phyloP scores from a whole-genome alignment of 2,888 invertebrate genomes.

The Erynnis tages region DNA sequence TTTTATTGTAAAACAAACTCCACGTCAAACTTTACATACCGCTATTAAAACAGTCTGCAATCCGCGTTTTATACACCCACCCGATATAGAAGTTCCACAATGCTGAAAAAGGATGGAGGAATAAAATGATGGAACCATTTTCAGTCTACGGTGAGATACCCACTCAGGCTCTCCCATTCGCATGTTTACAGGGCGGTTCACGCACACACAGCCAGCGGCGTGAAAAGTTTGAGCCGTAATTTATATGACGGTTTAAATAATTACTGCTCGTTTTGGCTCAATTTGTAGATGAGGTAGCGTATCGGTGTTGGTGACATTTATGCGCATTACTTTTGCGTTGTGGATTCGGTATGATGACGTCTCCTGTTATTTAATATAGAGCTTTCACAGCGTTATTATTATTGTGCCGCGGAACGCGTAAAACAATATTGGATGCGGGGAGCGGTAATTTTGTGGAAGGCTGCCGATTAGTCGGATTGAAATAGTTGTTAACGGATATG shows the following conservation, averaged over 20 bases:
- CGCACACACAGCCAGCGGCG: conserved; percentile 53
- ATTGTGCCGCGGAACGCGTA: not conserved
- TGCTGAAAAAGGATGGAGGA: conserved; percentile 75
- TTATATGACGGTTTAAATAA: conserved; percentile 82
- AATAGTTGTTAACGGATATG: not conserved
- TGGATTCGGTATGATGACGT: conserved; percentile 46
- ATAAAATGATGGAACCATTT: conserved; percentile 78
- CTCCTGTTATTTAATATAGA: conserved; percentile 24
- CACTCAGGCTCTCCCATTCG: conserved; percentile 40
- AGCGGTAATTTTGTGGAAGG: not conserved
- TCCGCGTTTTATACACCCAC: conserved; percentile 33
- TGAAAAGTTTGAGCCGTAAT: conserved; percentile 80
- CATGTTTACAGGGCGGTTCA: conserved; percentile 42
- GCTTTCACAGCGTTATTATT: conserved; percentile 4
- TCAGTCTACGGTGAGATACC: conserved; percentile 64
- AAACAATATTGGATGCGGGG: not conserved
- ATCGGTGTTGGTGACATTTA: conserved; percentile 65
- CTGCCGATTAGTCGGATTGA: not conserved
- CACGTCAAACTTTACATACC: not conserved
- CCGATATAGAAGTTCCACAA: conserved; percentile 62
- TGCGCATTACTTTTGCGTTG: conserved; percentile 52
- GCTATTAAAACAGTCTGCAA: conserved; percentile 20
- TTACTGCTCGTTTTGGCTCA: conserved; percentile 79
- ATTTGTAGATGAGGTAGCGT: conserved; percentile 75
- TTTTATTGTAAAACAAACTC: not conserved